Evolutionary conservation across 2,797 vertebrate genomes (phyloP).

Genomic region (Cyprinodon diabolis): DNA sequence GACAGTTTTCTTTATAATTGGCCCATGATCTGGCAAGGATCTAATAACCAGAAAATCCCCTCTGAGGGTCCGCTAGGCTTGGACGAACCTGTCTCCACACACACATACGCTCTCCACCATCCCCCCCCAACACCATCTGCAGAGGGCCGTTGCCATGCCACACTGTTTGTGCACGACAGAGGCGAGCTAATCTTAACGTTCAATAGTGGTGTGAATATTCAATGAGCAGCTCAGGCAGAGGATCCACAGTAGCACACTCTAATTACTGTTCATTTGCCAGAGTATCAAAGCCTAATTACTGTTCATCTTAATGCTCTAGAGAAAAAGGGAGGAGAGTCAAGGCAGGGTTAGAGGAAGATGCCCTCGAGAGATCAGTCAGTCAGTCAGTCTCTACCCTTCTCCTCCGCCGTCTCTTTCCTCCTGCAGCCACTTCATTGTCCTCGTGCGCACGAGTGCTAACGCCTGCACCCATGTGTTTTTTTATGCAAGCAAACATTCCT

Average conservation of each 20-base stretch:
- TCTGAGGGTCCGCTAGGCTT: constrained; percentile 97
- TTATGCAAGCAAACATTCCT: constrained; percentile 87
- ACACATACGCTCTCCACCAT: constrained; percentile 47
- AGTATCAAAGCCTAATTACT: constrained; percentile 99
- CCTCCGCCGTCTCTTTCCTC: constrained; percentile 74
- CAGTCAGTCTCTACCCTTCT: constrained; percentile 91
- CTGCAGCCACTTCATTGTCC: constrained; percentile 88
- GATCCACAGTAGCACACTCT: constrained; percentile 94
- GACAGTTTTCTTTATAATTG: constrained; percentile 99
- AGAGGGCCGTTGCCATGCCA: constrained; percentile 82
- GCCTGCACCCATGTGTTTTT: constrained; percentile 32
- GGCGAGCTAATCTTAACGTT: constrained; percentile 94
- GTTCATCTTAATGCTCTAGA: constrained; percentile 97
- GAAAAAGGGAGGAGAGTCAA: constrained; percentile 90
- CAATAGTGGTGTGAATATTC: constrained; percentile 99
- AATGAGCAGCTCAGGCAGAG: constrained; percentile 93
- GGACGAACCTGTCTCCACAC: constrained; percentile 88
- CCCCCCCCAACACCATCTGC: constrained; percentile 78
- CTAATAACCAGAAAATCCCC: constrained; percentile 99
- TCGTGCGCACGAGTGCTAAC: constrained; percentile 40
- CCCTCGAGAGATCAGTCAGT: constrained; percentile 92
- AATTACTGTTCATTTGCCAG: constrained; percentile 99
- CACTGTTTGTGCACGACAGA: constrained; percentile 86
- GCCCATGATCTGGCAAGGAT: constrained; percentile 99
- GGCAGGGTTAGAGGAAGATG: constrained; percentile 92